These are phyloP conservation scores for Caenorhabditis panamensis DNA, from an alignment of 2,888 invertebrate genomes.

Conservation along the genomic window DNA sequence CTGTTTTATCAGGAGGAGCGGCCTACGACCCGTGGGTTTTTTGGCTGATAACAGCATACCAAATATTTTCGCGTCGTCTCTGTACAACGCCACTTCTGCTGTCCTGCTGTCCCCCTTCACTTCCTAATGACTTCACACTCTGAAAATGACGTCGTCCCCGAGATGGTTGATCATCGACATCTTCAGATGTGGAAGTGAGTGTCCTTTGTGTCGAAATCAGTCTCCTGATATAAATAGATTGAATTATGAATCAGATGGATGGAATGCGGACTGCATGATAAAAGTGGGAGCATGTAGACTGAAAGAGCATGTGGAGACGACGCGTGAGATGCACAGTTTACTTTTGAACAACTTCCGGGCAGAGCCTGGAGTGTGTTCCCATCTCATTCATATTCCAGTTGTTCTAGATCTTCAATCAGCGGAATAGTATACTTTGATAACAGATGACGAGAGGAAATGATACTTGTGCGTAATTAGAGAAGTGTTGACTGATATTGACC, in stretches of 20 bases:
- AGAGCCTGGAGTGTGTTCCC: no score
- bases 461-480: no score
- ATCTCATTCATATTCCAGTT: no score
- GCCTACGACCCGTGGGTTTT: slow-evolving; percentile 49
- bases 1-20: slow-evolving; percentile 31
- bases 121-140: slow-evolving; percentile 46
- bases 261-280: slow-evolving; percentile 38
- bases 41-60: slow-evolving; percentile 51
- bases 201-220: not conserved
- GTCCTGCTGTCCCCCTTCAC: not conserved
- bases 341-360: no score
- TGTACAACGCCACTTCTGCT: not conserved
- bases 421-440: no score
- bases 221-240: not conserved
- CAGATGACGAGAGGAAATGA: no score
- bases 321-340: slow-evolving; percentile 1
- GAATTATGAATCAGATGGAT: slow-evolving; percentile 40
- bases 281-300: slow-evolving; percentile 3
- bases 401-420: no score
- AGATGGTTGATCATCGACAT: slow-evolving; percentile 62
- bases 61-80: slow-evolving; percentile 37
- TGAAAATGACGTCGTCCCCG: slow-evolving; percentile 54
- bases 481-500: no score
- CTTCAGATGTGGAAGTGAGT: slow-evolving; percentile 61
- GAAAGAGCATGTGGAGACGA: no score